Percentiles rank a stretch among this genome's conserved stretches.
phyloP scores from a whole-genome alignment of 2,888 invertebrate genomes.

The Cheilosia pagana region DNA sequence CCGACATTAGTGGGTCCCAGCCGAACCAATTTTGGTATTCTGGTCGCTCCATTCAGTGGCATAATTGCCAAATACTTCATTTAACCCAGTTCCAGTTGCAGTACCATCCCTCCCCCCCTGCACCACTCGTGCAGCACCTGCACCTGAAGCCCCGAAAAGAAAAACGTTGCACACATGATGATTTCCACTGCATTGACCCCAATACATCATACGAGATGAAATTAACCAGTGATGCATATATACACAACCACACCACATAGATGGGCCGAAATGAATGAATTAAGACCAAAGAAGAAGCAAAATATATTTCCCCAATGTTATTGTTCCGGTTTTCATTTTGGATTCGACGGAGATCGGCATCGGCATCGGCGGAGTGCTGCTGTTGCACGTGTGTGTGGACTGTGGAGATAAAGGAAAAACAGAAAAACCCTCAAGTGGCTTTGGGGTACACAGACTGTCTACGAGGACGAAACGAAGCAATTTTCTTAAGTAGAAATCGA shows the following conservation, averaged over 20 bases:
- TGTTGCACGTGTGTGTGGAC: conserved; percentile 34
- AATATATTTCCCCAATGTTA: conserved; percentile 58
- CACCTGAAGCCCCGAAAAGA: conserved; percentile 29
- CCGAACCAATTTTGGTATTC: conserved; percentile 32
- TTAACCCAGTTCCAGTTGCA: conserved; percentile 42
- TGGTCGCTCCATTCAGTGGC: conserved; percentile 19
- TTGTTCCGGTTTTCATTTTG: conserved; percentile 69
- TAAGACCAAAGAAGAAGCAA: conserved; percentile 24
- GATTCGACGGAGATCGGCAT: conserved; percentile 8
- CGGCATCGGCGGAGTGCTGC: too few relatives aligned
- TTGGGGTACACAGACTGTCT: conserved; percentile 23
- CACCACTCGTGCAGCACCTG: background rate
- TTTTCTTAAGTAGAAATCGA: conserved; percentile 72
- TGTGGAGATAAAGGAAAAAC: background rate
- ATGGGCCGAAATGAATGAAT: conserved; percentile 53
- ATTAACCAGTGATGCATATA: conserved; percentile 42
- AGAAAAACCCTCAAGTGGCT: conserved; percentile 39
- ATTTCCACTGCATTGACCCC: conserved; percentile 67
- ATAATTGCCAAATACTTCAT: conserved; percentile 47
- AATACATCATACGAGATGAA: conserved; percentile 65
- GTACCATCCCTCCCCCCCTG: too few relatives aligned
- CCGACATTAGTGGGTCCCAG: conserved; percentile 10
- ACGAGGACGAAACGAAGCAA: conserved; percentile 48
- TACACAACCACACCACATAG: background rate
- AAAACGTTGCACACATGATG: conserved; percentile 33